phyloP scores from a whole-genome alignment of 2,888 invertebrate genomes.

The Hartigia nigra region DNA sequence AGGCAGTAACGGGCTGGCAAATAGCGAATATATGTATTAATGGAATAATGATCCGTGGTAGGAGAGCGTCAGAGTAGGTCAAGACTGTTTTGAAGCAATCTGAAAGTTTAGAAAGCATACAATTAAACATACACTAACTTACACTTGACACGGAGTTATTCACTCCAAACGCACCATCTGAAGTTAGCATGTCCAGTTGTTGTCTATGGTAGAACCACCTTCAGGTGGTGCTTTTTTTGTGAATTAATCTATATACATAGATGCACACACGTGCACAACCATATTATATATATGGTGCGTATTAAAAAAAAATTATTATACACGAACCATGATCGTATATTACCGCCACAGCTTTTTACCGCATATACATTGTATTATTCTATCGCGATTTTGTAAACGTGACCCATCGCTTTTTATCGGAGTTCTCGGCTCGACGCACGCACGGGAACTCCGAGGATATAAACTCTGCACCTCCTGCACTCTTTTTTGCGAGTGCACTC shows the following conservation, averaged over 20 bases:
- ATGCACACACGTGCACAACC: background rate
- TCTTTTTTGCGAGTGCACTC: background rate
- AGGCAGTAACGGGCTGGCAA: background rate
- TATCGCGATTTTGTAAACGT: background rate
- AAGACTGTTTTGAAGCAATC: background rate
- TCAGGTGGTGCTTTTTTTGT: background rate
- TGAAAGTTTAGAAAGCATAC: background rate
- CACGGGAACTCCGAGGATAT: background rate
- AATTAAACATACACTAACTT: background rate
- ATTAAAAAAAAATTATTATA: background rate
- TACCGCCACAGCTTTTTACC: background rate
- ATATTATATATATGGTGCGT: background rate
- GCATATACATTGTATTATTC: background rate
- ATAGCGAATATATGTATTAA: background rate
- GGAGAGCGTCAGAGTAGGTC: background rate
- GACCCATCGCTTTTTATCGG: background rate
- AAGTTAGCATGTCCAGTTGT: too few species aligned
- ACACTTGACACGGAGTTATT: background rate
- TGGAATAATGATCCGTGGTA: background rate
- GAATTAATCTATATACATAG: background rate
- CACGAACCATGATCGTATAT: background rate
- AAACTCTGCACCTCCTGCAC: background rate
- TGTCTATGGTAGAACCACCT: background rate
- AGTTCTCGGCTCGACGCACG: background rate
- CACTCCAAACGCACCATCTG: background rate